Percentiles rank a stretch among this genome's conserved stretches.
phyloP scores from a whole-genome alignment of 2,888 invertebrate genomes.

The Apoda limacodes region DNA sequence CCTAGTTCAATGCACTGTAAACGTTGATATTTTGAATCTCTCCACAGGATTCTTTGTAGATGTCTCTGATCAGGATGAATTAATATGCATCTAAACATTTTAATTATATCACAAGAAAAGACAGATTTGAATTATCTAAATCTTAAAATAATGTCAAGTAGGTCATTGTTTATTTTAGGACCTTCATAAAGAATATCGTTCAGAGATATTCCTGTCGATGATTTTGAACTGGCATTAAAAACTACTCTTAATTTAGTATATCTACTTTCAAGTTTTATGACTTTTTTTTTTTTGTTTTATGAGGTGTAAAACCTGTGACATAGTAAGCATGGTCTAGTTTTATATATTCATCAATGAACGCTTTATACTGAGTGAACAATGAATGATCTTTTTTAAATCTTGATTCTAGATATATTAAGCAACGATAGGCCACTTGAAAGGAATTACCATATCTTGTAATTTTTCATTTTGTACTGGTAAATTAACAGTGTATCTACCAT shows the following conservation, averaged over 20 bases:
- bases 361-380: neutral
- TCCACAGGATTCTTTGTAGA: slow-evolving; percentile 8
- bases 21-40: slow-evolving; percentile 5
- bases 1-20: slow-evolving; percentile 7
- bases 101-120: slow-evolving; percentile 14
- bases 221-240: slow-evolving; percentile 1
- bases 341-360: slow-evolving; percentile 2
- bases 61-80: slow-evolving; percentile 10
- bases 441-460: neutral
- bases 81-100: slow-evolving; percentile 14
- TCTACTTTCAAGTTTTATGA: neutral
- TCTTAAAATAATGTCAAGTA: slow-evolving; percentile 16
- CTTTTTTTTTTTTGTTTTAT: neutral
- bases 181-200: slow-evolving; percentile 3
- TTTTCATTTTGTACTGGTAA: neutral
- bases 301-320: neutral
- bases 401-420: neutral
- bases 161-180: slow-evolving; percentile 4
- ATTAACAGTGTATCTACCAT: slow-evolving; percentile 1
- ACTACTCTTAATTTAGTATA: slow-evolving; percentile 6
- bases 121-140: slow-evolving; percentile 14
- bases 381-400: slow-evolving; percentile 1
- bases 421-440: neutral
- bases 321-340: slow-evolving; percentile 1
- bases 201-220: slow-evolving; percentile 8